Conservation (phyloP, 2,888 invertebrate genomes). For the Rhagonycha lutea region DNA sequence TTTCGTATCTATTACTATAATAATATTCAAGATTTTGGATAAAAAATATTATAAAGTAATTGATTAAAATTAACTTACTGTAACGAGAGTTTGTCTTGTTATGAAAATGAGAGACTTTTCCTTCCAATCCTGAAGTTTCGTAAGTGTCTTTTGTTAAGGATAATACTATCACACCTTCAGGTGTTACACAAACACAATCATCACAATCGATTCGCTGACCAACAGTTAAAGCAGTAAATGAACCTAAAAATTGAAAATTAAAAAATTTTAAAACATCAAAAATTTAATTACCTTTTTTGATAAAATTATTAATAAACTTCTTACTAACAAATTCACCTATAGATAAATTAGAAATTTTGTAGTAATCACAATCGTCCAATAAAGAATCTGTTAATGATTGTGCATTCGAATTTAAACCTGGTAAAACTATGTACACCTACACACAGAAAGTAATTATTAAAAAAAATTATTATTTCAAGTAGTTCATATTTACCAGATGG, state of each 20-base stretch:
- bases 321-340: conserved; percentile 55
- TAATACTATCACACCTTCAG: conserved; percentile 58
- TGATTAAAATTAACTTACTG: conserved; percentile 53
- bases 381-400: conserved; percentile 50
- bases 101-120: conserved; percentile 54
- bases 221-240: conserved; percentile 56
- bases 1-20: too few relatives aligned
- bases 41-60: background rate
- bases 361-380: conserved; percentile 60
- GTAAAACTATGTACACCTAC: conserved; percentile 61
- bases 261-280: conserved; percentile 12
- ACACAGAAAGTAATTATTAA: conserved; percentile 40
- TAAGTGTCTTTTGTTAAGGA: conserved; percentile 58
- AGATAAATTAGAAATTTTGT: conserved; percentile 55
- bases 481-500: conserved; percentile 56
- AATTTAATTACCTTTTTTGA: conserved; percentile 58
- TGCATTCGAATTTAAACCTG: conserved; percentile 55
- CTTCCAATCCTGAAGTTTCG: conserved; percentile 61
- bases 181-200: conserved; percentile 58
- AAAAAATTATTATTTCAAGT: conserved; percentile 16
- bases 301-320: conserved; percentile 61
- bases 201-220: conserved; percentile 58
- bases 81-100: conserved; percentile 53
- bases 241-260: conserved; percentile 47
- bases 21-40: too few relatives aligned